A percentile compares a stretch with the other conserved stretches of the same genome.
These are phyloP conservation scores for Anodontia alba DNA, from an alignment of 2,888 invertebrate species.

Conservation along the genomic window DNA sequence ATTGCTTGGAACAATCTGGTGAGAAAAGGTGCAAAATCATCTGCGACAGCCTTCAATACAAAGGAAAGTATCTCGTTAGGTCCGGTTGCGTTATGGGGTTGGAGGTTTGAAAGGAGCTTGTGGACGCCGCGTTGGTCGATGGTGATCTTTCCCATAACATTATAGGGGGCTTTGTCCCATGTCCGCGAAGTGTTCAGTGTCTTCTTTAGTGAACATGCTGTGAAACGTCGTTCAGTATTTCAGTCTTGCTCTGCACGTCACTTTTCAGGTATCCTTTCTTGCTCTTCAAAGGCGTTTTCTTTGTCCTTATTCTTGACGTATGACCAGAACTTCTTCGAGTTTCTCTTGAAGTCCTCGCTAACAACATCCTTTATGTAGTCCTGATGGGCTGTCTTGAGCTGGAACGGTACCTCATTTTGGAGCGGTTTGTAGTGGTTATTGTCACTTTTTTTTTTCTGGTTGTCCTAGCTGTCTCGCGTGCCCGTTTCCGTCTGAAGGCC, in stretches of 20 bases:
- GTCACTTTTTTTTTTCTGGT: background rate
- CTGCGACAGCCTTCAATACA: background rate
- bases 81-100: too few relatives aligned
- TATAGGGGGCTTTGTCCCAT: background rate
- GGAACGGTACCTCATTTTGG: background rate
- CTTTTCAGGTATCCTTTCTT: too few relatives aligned
- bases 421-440: background rate
- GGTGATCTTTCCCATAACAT: background rate
- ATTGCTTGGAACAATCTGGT: too few relatives aligned
- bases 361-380: too few relatives aligned
- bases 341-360: too few relatives aligned
- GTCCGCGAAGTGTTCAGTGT: background rate
- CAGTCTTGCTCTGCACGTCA: too few relatives aligned
- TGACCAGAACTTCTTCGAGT: conserved; percentile 10
- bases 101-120: too few relatives aligned
- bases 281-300: background rate
- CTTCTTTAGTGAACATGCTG: background rate
- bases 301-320: background rate
- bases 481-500: background rate
- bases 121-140: too few relatives aligned
- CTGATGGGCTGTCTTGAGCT: background rate
- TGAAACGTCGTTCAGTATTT: background rate
- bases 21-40: background rate
- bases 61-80: too few relatives aligned
- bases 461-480: background rate